phyloP scores from a whole-genome alignment of 2,797 vertebrate genomes.

The Neostethus bicornis region DNA sequence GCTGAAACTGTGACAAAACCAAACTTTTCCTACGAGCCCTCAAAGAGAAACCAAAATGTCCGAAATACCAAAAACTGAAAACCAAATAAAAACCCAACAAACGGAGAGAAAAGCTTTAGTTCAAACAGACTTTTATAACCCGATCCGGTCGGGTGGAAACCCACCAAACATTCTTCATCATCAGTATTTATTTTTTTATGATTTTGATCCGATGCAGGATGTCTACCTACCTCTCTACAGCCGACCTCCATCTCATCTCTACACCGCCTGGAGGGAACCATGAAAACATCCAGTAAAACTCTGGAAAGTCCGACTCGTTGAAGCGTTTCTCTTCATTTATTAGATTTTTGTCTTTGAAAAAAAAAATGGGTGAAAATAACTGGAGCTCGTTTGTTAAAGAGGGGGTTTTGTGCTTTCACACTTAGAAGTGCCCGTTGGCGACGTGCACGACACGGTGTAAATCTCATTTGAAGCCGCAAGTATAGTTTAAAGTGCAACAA shows the following conservation, averaged over 20 bases:
- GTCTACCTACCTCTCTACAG: conserved; percentile 63
- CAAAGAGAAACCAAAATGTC: conserved; percentile 75
- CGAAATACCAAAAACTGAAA: conserved; percentile 84
- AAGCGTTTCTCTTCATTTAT: too few relatives aligned
- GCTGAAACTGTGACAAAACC: conserved; percentile 52
- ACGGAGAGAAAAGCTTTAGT: conserved; percentile 90
- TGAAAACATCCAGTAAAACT: too few relatives aligned
- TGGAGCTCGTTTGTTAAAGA: too few relatives aligned
- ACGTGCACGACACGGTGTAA: too few relatives aligned
- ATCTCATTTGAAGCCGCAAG: too few relatives aligned
- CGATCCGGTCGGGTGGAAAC: conserved; percentile 69
- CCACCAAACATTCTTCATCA: conserved; percentile 54
- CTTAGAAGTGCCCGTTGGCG: too few relatives aligned
- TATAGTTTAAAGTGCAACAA: too few relatives aligned
- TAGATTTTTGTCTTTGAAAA: too few relatives aligned
- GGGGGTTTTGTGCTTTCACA: too few relatives aligned
- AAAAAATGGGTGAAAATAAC: too few relatives aligned
- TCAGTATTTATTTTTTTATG: conserved; percentile 52
- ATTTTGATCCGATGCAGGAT: conserved; percentile 56
- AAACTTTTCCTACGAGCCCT: conserved; percentile 57
- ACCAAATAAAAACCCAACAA: conserved; percentile 80
- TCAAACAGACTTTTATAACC: conserved; percentile 83
- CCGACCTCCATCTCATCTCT: conserved; percentile 28
- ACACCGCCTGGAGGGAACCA: conserved; percentile 16
- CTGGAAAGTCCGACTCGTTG: too few relatives aligned